Evolutionary conservation across 2,888 invertebrate genomes (phyloP).

Genomic region (Lasioglossum leucozonium): DNA sequence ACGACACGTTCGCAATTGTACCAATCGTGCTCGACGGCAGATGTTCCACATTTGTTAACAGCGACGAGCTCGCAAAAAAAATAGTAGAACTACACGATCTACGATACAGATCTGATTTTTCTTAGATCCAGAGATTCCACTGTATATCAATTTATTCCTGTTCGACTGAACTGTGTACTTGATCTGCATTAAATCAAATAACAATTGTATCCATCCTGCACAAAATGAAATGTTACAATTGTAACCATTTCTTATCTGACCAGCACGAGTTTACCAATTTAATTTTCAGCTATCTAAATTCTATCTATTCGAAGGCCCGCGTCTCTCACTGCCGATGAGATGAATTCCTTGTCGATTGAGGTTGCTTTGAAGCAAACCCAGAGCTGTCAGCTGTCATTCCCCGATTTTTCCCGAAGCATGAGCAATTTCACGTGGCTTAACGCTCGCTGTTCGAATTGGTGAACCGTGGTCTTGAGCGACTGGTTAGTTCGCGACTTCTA

Average conservation of each 20-base stretch:
- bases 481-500: constrained; percentile 71
- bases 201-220: too few species aligned
- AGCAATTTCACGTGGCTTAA: not conserved
- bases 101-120: too few species aligned
- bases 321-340: not conserved
- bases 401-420: not conserved
- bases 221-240: too few species aligned
- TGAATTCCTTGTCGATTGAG: not conserved
- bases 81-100: too few species aligned
- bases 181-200: not conserved
- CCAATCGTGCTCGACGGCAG: not conserved
- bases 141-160: not conserved
- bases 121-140: too few species aligned
- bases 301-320: not conserved
- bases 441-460: constrained; percentile 13
- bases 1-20: not conserved
- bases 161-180: not conserved
- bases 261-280: not conserved
- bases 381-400: not conserved
- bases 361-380: not conserved
- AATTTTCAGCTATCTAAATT: not conserved
- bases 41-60: not conserved
- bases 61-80: too few species aligned
- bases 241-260: not conserved
- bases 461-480: constrained; percentile 63